Evolutionary conservation across 2,113 vertebrate genomes (phyloP), one percentile per base, ranked within the genome.

Genomic region (Channa argus): DNA sequence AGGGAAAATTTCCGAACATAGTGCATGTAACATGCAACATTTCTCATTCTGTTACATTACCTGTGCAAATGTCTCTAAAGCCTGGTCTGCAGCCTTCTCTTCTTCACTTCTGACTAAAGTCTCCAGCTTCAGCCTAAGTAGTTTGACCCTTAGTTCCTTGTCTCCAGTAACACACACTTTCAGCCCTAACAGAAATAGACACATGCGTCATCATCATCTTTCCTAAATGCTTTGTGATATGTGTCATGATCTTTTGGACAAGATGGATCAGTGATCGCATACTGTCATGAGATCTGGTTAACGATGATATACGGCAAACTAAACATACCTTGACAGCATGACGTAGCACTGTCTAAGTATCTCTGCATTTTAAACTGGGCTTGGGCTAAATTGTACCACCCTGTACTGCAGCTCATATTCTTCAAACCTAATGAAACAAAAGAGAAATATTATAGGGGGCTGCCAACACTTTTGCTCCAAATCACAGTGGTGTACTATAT

Each of bases 311-410:
- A 39, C 6, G 70, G 13, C 1, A 55, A 55, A 47, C 68, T 12
- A 75, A 11, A 43, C 49, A 64, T 91, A 98, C 97, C 97, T 95
- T 95, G 92, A 71, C 89, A 95, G 83, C 96, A 97, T 38, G 97
- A 95, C 46, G 72, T 11, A 45, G 95, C 62, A 66, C 93, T 91
- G 3, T 95, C 95, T 37, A 82, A 87, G 63, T 95, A 89, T 71
- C 86, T 94, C 74, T 98, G 96, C 87, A 96, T 92, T 91, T 95
- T 96, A 77, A 96, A 73, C 53, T 98, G 96, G 52, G 94, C 92
- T 83, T 96, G 91, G 63, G 95, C 96, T 79, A 97, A 86, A 77
- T 93, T 94, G 91, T 47, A 83, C 96, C 96, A 97, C 5, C 94
- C 97, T 59, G 89, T 80, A 64, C 93, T 94, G 37, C 87, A 91